Evolutionary conservation across 2,797 vertebrate genomes (phyloP), one percentile per base, ranked within the genome.

Genomic region (Poecilia picta): DNA sequence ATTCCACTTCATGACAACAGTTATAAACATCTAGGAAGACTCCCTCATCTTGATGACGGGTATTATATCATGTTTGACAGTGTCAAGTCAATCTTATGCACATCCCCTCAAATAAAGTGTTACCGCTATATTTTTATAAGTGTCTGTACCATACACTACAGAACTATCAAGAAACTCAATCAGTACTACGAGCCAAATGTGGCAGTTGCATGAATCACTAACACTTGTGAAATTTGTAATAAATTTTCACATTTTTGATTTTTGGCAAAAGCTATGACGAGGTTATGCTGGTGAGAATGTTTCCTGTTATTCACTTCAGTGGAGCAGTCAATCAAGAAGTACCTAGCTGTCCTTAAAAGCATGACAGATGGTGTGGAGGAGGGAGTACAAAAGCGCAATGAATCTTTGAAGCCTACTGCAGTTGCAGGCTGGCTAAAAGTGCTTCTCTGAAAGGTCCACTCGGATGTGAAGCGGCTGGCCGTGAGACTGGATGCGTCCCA

Each of bases 311-410:
- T 82, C 74, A 68, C 81, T 73, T 82, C 74, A 53, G 53, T 79
- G 23, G 53, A 83, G 80, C 89, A 87, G 87, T 87, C 89, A 91
- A 82, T 92, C 88, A 90, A 75, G 23, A 43, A 75, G 75, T 6
- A 13, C 72, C 71, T 84, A 81, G 75, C 72, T 49, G 77, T 73
- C 49, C 79, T 68, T 72, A 76, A 83, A 87, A 81, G 75, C 43
- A 5, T 74, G 53, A 62, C 86, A 89, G 82, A 85, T 79, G 83
- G 77, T 77, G 36, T 70, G 74, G 83, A 87, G 85, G 87, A 87
- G 85, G 80, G 55, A 16, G 85, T 74, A 73, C 55, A 81, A 80
- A 83, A 83, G 82, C 85, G 57, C 71, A 82, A 53, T 77, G 77
- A 78, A 80, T 87, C 62, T 88, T 79, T 87, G 82, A 73, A 79